A percentile compares a stretch with the other conserved stretches of the same genome.
phyloP scores from a whole-genome alignment of 2,888 invertebrate species.

The Argyresthia goedartella region DNA sequence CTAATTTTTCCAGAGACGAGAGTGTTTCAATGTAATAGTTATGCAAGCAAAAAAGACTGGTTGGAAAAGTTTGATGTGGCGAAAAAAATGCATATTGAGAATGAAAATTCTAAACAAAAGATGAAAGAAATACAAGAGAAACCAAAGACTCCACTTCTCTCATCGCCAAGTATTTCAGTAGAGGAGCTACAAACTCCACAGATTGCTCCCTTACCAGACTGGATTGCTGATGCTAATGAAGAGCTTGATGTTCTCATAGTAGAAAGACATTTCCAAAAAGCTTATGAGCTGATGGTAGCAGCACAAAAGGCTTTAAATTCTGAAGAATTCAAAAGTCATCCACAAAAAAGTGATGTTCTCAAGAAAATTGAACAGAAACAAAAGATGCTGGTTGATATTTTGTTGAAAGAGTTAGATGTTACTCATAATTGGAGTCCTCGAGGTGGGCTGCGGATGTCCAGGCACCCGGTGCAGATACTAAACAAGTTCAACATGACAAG shows the following conservation, averaged over 20 bases:
- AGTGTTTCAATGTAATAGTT: slow-evolving; percentile 90
- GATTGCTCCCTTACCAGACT: slow-evolving; percentile 75
- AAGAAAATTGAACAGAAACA: slow-evolving; percentile 79
- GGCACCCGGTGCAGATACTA: slow-evolving; percentile 87
- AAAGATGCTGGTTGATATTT: slow-evolving; percentile 83
- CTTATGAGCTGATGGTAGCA: slow-evolving; percentile 81
- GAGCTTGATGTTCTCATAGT: slow-evolving; percentile 96
- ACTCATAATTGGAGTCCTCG: slow-evolving; percentile 92
- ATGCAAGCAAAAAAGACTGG: slow-evolving; percentile 91
- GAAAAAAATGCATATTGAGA: slow-evolving; percentile 82
- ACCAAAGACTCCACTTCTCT: slow-evolving; percentile 45
- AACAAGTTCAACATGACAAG: slow-evolving; percentile 77
- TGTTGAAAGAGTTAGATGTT: slow-evolving; percentile 90
- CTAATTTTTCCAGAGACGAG: slow-evolving; percentile 94
- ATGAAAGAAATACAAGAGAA: slow-evolving; percentile 54
- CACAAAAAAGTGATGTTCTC: slow-evolving; percentile 45
- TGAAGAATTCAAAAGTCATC: slow-evolving; percentile 50
- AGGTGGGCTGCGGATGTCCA: slow-evolving; percentile 87
- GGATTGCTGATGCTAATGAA: slow-evolving; percentile 92
- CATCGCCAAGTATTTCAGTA: slow-evolving; percentile 59
- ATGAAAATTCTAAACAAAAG: slow-evolving; percentile 72
- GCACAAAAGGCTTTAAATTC: slow-evolving; percentile 51
- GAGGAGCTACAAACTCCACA: slow-evolving; percentile 57
- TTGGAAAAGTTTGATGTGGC: slow-evolving; percentile 92
- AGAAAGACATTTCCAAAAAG: slow-evolving; percentile 95